A percentile compares a stretch with the other conserved stretches of the same genome.
Conservation (phyloP, 2,888 invertebrate species). For the Julus scanicus region DNA sequence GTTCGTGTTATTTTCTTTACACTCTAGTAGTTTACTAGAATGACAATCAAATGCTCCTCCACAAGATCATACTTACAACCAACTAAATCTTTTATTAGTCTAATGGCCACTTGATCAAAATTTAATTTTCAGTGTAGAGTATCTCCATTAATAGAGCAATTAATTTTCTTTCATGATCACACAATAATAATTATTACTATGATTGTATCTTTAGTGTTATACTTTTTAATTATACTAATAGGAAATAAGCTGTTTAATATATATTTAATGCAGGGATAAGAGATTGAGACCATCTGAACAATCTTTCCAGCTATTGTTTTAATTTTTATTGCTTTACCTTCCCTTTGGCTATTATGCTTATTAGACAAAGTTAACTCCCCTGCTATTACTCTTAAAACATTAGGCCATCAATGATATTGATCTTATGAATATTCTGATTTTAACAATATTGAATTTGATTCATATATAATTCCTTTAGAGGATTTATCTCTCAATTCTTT, state of each 20-base stretch:
- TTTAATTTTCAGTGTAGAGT: constrained; percentile 73
- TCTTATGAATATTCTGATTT: constrained; percentile 52
- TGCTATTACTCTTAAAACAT: constrained; percentile 72
- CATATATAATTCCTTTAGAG: background rate
- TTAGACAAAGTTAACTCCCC: constrained; percentile 74
- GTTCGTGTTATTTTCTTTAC: constrained; percentile 61
- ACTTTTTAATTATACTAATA: constrained; percentile 55
- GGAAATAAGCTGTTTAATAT: background rate
- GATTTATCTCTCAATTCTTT: background rate
- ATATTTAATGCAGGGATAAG: background rate
- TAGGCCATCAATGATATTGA: constrained; percentile 70
- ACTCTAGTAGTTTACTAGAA: constrained; percentile 68
- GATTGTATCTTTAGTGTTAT: constrained; percentile 73
- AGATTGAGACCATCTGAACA: constrained; percentile 24
- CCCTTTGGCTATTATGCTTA: constrained; percentile 73
- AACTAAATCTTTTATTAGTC: constrained; percentile 56
- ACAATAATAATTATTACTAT: constrained; percentile 73
- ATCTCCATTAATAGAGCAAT: constrained; percentile 76
- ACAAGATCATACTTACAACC: constrained; percentile 60
- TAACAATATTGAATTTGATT: constrained; percentile 41
- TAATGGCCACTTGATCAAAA: constrained; percentile 63
- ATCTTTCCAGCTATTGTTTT: constrained; percentile 5
- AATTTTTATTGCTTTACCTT: constrained; percentile 66
- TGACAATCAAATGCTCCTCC: constrained; percentile 60
- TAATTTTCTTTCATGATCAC: constrained; percentile 75